Conservation (phyloP, 2,797 vertebrate genomes). For the Schizopygopsis pylzovi region DNA sequence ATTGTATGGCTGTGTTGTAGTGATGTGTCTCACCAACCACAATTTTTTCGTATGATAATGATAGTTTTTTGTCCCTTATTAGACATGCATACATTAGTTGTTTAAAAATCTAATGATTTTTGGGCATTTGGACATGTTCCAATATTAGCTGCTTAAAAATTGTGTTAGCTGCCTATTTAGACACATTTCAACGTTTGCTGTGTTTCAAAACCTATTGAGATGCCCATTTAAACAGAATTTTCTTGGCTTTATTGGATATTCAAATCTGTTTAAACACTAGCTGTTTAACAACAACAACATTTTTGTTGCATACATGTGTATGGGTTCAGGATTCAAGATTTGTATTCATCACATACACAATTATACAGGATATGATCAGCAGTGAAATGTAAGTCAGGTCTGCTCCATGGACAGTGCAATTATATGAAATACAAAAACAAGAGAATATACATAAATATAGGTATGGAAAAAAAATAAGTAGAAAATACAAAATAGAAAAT, state of each 20-base stretch:
- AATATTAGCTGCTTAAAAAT: not conserved
- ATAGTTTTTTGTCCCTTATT: not conserved
- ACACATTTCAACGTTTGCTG: not conserved
- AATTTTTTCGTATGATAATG: not conserved
- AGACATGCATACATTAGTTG: not conserved
- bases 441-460: too few relatives aligned
- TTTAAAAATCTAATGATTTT: not conserved
- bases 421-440: too few relatives aligned
- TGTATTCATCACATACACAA: too few relatives aligned
- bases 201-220: not conserved
- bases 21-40: not conserved
- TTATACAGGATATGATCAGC: too few relatives aligned
- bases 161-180: not conserved
- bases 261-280: conserved; percentile 3
- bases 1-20: not conserved
- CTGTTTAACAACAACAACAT: not conserved
- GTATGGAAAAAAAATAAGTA: too few relatives aligned
- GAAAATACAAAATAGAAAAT: too few relatives aligned
- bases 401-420: too few relatives aligned
- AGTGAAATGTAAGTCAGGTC: too few relatives aligned
- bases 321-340: too few relatives aligned
- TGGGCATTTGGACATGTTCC: not conserved
- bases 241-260: not conserved
- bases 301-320: not conserved
- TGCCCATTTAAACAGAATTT: conserved; percentile 3